These are phyloP conservation scores for Monoplex corrugatus DNA, from an alignment of 2,888 invertebrate species.

Conservation along the genomic window DNA sequence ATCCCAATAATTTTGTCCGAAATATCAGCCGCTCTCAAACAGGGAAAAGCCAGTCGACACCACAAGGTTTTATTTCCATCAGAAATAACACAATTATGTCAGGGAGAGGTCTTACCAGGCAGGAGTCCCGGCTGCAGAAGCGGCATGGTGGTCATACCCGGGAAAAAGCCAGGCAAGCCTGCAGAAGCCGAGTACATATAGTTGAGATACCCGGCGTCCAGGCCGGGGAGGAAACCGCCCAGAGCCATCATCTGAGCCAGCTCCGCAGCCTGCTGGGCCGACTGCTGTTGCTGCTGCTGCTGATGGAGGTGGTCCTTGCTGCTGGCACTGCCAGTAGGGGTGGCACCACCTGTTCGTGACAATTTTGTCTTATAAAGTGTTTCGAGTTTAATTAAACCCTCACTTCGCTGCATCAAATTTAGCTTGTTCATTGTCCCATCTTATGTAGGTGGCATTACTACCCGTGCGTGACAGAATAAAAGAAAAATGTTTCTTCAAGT, in stretches of 20 bases:
- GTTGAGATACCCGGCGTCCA: constrained; percentile 79
- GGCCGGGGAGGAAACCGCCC: constrained; percentile 72
- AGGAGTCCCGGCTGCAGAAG: constrained; percentile 84
- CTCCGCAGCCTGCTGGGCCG: constrained; percentile 57
- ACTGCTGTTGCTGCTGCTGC: constrained; percentile 53
- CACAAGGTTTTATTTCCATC: too few species aligned
- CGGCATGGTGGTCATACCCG: constrained; percentile 78
- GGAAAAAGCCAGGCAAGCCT: constrained; percentile 80
- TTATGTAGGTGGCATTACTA: too few species aligned
- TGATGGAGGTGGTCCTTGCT: constrained; percentile 49
- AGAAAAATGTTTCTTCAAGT: too few species aligned
- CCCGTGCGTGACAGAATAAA: too few species aligned
- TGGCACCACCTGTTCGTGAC: neutral
- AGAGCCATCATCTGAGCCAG: constrained; percentile 73
- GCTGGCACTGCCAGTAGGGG: neutral
- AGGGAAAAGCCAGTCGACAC: too few species aligned
- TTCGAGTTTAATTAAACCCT: too few species aligned
- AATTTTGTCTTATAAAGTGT: too few species aligned
- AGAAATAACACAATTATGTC: too few species aligned
- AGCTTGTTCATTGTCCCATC: too few species aligned
- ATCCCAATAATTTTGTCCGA: too few species aligned
- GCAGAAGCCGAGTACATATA: constrained; percentile 81
- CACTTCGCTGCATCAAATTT: too few species aligned
- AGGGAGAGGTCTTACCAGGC: constrained; percentile 79
- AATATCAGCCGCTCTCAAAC: too few species aligned